Percentiles rank a stretch among this genome's conserved stretches.
These are phyloP conservation scores for Hoplias malabaricus DNA, from an alignment of 2,113 vertebrate species.

Conservation along the genomic window DNA sequence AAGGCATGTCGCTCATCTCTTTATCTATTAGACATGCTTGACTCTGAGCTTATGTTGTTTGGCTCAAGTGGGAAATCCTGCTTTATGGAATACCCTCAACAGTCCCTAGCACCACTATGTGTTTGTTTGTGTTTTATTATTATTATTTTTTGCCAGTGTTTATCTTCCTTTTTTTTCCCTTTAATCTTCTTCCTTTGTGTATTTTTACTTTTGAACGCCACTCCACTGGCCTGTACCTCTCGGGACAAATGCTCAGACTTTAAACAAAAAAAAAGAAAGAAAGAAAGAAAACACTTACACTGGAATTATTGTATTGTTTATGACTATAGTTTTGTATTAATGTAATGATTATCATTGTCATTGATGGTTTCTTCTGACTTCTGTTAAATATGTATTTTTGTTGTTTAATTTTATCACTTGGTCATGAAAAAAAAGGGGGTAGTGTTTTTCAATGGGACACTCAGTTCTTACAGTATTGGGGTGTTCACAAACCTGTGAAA, in stretches of 20 bases:
- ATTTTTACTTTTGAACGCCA: slow-evolving; percentile 47
- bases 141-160: slow-evolving; percentile 44
- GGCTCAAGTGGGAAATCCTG: no score
- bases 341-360: slow-evolving; percentile 56
- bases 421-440: slow-evolving; percentile 49
- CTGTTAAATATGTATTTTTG: slow-evolving; percentile 24
- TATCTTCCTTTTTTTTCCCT: not conserved
- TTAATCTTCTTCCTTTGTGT: not conserved
- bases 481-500: slow-evolving; percentile 58
- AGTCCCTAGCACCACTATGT: slow-evolving; percentile 56
- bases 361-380: slow-evolving; percentile 37
- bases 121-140: slow-evolving; percentile 29
- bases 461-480: slow-evolving; percentile 29
- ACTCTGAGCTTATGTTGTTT: no score
- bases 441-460: slow-evolving; percentile 45
- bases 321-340: slow-evolving; percentile 49
- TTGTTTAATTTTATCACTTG: slow-evolving; percentile 53
- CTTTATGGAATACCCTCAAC: no score
- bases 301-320: slow-evolving; percentile 74
- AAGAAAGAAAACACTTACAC: slow-evolving; percentile 71
- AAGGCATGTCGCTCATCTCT: no score
- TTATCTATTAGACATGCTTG: no score
- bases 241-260: slow-evolving; percentile 66
- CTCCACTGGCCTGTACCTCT: slow-evolving; percentile 61
- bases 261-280: no score